Percentiles rank a stretch among this genome's conserved stretches.
These are phyloP conservation scores for Ptychoptera albimana DNA, from an alignment of 2,888 invertebrate genomes.

Conservation along the genomic window DNA sequence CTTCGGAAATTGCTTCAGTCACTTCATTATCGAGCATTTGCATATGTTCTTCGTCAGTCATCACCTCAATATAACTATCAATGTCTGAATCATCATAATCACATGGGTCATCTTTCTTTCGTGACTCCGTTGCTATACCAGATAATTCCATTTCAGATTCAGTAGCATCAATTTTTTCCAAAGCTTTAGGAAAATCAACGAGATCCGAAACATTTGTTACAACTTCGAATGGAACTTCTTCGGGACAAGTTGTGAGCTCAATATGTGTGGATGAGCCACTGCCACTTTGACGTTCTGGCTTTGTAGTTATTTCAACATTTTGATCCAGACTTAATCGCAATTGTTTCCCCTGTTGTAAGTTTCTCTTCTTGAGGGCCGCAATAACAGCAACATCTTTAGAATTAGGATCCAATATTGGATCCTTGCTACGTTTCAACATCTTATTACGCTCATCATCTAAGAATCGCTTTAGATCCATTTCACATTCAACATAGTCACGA, in stretches of 20 bases:
- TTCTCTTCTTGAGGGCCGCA: neutral
- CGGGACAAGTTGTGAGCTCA: no score
- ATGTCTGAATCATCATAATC: neutral
- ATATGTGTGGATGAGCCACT: no score
- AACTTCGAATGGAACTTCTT: no score
- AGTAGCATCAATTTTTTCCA: neutral
- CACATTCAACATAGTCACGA: slow-evolving; percentile 25
- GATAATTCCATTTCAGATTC: neutral
- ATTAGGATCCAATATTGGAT: slow-evolving; percentile 14
- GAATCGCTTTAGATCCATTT: slow-evolving; percentile 24
- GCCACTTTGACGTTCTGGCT: no score
- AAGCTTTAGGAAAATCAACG: no score
- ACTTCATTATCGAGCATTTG: slow-evolving; percentile 3
- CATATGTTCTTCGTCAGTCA: neutral
- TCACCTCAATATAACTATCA: neutral
- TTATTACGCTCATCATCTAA: slow-evolving; percentile 21
- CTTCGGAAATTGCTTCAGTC: slow-evolving; percentile 25
- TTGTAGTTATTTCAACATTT: no score
- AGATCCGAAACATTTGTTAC: no score
- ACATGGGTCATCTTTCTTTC: neutral
- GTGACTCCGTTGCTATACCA: neutral
- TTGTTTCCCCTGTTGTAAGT: neutral
- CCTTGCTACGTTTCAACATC: slow-evolving; percentile 23
- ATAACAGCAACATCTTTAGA: neutral
- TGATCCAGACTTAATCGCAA: no score